phyloP scores from a whole-genome alignment of 2,888 invertebrate genomes.

The Drosophila anceps region DNA sequence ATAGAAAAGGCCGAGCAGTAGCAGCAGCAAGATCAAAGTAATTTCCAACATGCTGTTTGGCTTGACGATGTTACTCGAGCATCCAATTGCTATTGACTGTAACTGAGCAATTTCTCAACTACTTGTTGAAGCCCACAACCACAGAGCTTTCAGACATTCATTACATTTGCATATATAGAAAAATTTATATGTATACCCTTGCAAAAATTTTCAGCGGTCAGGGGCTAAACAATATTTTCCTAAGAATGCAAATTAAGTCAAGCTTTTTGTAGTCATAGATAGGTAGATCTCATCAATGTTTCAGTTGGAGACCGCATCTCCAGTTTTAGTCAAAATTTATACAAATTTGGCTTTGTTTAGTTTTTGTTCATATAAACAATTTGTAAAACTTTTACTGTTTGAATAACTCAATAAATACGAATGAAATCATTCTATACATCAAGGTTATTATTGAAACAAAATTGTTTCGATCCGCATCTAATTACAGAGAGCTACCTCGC shows the following conservation, averaged over 20 bases:
- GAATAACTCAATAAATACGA: too few species aligned
- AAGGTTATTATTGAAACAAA: background rate
- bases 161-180: background rate
- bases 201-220: background rate
- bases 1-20: slow-evolving; percentile 55
- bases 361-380: too few species aligned
- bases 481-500: background rate
- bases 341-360: too few species aligned
- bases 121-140: background rate
- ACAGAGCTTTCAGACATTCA: background rate
- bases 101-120: background rate
- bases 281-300: background rate
- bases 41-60: slow-evolving; percentile 41
- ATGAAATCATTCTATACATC: too few species aligned
- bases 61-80: background rate
- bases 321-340: too few species aligned
- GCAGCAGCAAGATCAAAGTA: slow-evolving; percentile 18
- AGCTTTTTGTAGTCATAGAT: background rate
- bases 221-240: background rate
- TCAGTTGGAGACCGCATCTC: too few species aligned
- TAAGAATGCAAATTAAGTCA: background rate
- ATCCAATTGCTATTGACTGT: background rate
- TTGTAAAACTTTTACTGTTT: too few species aligned
- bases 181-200: background rate
- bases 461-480: background rate